phyloP scores from a whole-genome alignment of 2,888 invertebrate genomes.

The Acrobeloides nanus region DNA sequence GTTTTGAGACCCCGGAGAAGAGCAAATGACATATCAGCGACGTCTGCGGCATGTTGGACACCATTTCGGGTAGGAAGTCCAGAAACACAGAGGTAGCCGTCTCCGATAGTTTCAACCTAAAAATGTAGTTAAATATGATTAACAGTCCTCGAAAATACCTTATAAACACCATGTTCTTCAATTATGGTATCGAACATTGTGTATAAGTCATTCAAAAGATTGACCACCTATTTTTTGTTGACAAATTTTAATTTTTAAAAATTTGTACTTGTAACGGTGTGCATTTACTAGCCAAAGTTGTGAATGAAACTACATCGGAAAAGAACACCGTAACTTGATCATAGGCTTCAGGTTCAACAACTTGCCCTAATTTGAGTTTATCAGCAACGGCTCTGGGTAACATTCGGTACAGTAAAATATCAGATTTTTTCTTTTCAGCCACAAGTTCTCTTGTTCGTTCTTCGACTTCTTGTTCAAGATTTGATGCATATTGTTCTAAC shows the following conservation, averaged over 20 bases:
- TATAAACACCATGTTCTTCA: conserved; percentile 17
- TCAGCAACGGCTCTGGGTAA: conserved; percentile 35
- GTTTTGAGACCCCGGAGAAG: conserved; percentile 25
- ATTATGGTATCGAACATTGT: conserved; percentile 32
- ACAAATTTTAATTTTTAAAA: no score
- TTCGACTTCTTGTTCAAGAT: conserved; percentile 31
- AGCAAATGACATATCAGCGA: conserved; percentile 36
- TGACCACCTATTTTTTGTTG: conserved; percentile 26
- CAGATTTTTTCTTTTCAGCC: conserved; percentile 31
- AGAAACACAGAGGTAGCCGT: conserved; percentile 25
- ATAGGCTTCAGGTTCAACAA: conserved; percentile 18
- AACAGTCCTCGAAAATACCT: conserved; percentile 11
- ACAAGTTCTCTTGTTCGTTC: conserved; percentile 27
- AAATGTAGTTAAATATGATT: background rate
- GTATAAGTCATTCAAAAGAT: conserved; percentile 43
- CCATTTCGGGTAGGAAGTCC: conserved; percentile 44
- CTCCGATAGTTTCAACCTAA: conserved; percentile 15
- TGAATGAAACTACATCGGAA: conserved; percentile 22
- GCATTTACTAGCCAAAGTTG: conserved; percentile 18
- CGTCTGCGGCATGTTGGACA: conserved; percentile 37
- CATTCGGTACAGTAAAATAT: conserved; percentile 29
- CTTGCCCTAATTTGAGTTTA: conserved; percentile 38
- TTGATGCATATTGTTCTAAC: conserved; percentile 32
- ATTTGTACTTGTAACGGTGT: conserved; percentile 30
- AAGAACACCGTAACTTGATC: conserved; percentile 22